A percentile compares a stretch with the other conserved stretches of the same genome.
These are phyloP conservation scores for Dipodomys stephensi DNA, from an alignment of 2,113 vertebrate genomes.

Conservation along the genomic window DNA sequence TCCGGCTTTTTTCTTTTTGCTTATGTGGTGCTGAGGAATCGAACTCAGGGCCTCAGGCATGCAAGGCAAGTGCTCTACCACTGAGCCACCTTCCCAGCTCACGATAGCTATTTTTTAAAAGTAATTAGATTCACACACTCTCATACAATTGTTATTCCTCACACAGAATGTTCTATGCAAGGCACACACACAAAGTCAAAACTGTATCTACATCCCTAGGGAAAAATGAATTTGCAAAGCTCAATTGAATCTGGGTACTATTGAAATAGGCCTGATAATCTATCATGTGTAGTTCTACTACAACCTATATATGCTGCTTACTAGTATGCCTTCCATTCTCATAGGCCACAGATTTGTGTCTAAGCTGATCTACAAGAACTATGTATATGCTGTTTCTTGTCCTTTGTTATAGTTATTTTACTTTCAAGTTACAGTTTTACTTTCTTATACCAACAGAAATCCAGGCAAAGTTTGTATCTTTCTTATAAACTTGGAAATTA, in stretches of 20 bases:
- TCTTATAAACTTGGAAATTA: slow-evolving; percentile 18
- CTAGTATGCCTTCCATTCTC: not conserved
- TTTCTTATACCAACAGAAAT: slow-evolving; percentile 26
- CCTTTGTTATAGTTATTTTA: not conserved
- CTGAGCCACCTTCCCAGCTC: too few species aligned
- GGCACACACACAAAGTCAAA: not conserved
- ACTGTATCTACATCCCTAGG: slow-evolving; percentile 6
- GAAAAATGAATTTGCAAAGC: not conserved
- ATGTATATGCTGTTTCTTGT: not conserved
- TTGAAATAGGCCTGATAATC: not conserved
- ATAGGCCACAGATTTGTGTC: not conserved
- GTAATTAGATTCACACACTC: not conserved
- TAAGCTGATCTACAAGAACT: not conserved
- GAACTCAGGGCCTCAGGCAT: too few species aligned
- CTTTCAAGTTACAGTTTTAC: slow-evolving; percentile 40
- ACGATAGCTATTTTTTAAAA: too few species aligned
- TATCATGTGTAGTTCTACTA: not conserved
- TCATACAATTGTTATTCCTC: not conserved
- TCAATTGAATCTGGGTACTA: not conserved
- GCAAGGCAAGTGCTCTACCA: too few species aligned
- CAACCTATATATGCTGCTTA: not conserved
- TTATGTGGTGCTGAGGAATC: too few species aligned
- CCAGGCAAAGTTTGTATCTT: slow-evolving; percentile 41
- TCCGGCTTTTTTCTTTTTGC: too few species aligned
- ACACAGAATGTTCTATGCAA: slow-evolving; percentile 5